Base-by-base conservation (phyloP, 2,888 invertebrate species). In the Drosophila lutescens region DNA sequence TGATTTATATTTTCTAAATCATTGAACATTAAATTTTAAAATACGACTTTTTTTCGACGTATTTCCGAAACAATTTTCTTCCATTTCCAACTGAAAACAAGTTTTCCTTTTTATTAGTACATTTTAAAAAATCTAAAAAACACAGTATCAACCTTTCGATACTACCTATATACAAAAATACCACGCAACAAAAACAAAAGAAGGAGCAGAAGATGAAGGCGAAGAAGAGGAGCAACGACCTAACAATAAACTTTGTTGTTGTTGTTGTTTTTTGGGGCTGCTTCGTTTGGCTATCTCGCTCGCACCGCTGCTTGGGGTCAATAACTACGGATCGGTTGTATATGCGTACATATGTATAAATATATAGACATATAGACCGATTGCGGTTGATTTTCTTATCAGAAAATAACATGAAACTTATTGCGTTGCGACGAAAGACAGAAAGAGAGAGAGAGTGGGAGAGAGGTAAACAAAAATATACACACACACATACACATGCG, bases 351-450 rank as follows among this genome's bases (percentile, higher is more conserved):
- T 30, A 30, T 30, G 30, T 30, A 30, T 20, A 15, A 17, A 10
- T 34, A 34, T 15, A 13, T 17, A 7, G 13, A 23, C 26, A 15
- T n/a, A 26, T 44, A 36, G 26, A 47, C 59, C 43, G 61, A 70
- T 54, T 70, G 72, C 54, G 38, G 57, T 68, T 46, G 46, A 20
- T 23, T 62, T 62, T 85, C 84, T 86, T 86, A 80, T 80, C 86
- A 86, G 69, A 78, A 79, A 82, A 81, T 53, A 81, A 81, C 72
- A 80, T 68, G 54, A 79, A 86, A 68, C 59, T 77, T 80, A 80
- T 80, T 80, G 86, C 80, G 80, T 82, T 86, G 86, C 65, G 44
- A 51, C 46, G 34, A 30, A 43, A 53, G 49, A 55, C 46, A 10
- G n/a, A 15, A 51, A 34, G 54, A 51, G 32, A 13, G 41, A 55